Evolutionary conservation across 2,888 invertebrate genomes (phyloP), one percentile per base, ranked within the genome.

Genomic region (Phytoseiulus persimilis): DNA sequence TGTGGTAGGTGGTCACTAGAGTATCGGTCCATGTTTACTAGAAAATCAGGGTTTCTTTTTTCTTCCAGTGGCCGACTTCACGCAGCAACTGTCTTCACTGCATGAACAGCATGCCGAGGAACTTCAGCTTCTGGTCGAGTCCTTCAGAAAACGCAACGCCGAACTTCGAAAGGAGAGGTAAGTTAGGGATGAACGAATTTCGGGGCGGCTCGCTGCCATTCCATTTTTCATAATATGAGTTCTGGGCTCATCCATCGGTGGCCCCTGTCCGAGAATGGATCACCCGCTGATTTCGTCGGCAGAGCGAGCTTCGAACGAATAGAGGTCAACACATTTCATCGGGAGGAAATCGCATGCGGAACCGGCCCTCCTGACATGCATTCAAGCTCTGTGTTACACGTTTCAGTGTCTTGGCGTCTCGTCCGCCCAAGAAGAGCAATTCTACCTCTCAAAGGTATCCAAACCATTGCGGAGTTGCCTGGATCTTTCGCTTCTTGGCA

Each of bases 31-130:
- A 39, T 6, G 39, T 9, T 39, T 3, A 39, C 9, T 6, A 9
- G 39, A 39, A 9, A 65, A 65, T 65, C 11, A 14, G 18, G 9
- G 14, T 14, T 65, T 65, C 18, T 65, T 28, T 65, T 65, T 23
- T 28, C 92, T 95, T 95, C 28, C 94, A 97, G 97, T 97, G 93
- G 95, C 96, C 91, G 97, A 97, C 94, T 97, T 97, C 94, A 96
- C 96, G 90, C 96, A 96, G 92, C 96, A 96, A 93, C 94, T 97
- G 93, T 96, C 97, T 91, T 95, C 96, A 92, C 94, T 96, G 92
- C 96, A 97, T 94, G 97, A 97, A 93, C 95, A 95, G 92, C 97
- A 97, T 93, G 96, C 97, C 28, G 95, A 96, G 91, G 96, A 96
- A 92, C 94, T 97, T 91, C 96, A 97, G 93, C 94, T 95, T 91